A percentile compares a stretch with the other conserved stretches of the same genome.
Conservation (phyloP, 2,797 vertebrate species). For the Hypotaenidia philippensis region DNA sequence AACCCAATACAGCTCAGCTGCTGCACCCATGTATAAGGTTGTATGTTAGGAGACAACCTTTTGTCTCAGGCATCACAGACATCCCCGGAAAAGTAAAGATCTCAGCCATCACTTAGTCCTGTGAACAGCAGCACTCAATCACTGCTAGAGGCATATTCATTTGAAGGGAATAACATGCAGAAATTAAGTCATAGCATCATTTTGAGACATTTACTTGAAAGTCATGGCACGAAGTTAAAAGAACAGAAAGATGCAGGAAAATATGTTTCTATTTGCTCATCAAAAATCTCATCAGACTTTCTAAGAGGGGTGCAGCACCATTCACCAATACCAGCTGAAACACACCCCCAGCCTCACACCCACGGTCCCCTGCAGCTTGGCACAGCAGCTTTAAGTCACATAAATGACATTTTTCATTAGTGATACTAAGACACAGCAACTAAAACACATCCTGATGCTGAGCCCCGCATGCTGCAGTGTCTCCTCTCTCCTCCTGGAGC, state of each 20-base stretch:
- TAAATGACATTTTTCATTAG: background rate
- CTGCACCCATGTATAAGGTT: background rate
- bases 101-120: background rate
- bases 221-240: background rate
- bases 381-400: background rate
- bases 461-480: background rate
- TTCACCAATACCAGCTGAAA: background rate
- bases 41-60: background rate
- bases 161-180: background rate
- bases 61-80: background rate
- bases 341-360: background rate
- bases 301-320: background rate
- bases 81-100: background rate
- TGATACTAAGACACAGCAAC: background rate
- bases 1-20: background rate
- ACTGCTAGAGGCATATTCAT: background rate
- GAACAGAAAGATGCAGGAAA: constrained; percentile 30
- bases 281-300: constrained; percentile 23
- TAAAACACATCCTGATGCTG: background rate
- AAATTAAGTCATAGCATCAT: background rate
- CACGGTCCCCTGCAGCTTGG: background rate
- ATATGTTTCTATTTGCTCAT: constrained; percentile 17
- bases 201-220: background rate
- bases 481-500: background rate
- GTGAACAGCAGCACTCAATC: background rate